These are phyloP conservation scores for Andinoacara biseriatus DNA, from an alignment of 2,113 vertebrate genomes.

Conservation along the genomic window DNA sequence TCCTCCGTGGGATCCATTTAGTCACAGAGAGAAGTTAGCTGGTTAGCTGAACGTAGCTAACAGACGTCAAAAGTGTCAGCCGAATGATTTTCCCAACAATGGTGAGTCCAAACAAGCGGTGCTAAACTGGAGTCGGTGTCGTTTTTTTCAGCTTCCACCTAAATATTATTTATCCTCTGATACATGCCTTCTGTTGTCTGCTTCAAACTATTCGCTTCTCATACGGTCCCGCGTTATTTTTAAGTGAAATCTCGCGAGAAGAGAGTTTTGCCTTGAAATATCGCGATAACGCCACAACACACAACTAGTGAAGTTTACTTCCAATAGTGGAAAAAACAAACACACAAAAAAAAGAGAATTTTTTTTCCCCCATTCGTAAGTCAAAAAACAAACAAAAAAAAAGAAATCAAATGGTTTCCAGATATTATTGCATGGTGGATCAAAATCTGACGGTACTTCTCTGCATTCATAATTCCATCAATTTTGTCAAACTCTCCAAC, in stretches of 20 bases:
- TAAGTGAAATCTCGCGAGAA: slow-evolving; percentile 33
- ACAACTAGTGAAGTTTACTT: too few species aligned
- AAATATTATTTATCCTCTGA: neutral
- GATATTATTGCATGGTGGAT: too few species aligned
- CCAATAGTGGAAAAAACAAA: too few species aligned
- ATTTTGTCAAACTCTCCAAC: too few species aligned
- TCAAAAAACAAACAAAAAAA: too few species aligned
- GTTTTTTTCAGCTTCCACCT: neutral
- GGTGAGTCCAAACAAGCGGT: neutral
- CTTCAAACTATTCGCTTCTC: neutral
- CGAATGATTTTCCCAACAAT: neutral
- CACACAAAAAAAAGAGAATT: too few species aligned
- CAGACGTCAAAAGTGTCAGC: neutral
- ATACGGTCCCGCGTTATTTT: slow-evolving; percentile 57
- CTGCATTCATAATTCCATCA: too few species aligned
- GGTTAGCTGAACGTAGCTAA: neutral
- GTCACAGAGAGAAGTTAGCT: neutral
- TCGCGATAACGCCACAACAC: neutral
- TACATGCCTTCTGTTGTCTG: neutral
- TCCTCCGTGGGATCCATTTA: slow-evolving; percentile 75
- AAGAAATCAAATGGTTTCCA: too few species aligned
- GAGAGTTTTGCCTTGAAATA: neutral
- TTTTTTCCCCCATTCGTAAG: too few species aligned
- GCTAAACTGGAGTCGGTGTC: neutral
- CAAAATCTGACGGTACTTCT: too few species aligned